Percentiles rank a stretch among this genome's conserved stretches.
These are phyloP conservation scores for Tauraco erythrolophus DNA, from an alignment of 2,113 vertebrate genomes.

Conservation along the genomic window DNA sequence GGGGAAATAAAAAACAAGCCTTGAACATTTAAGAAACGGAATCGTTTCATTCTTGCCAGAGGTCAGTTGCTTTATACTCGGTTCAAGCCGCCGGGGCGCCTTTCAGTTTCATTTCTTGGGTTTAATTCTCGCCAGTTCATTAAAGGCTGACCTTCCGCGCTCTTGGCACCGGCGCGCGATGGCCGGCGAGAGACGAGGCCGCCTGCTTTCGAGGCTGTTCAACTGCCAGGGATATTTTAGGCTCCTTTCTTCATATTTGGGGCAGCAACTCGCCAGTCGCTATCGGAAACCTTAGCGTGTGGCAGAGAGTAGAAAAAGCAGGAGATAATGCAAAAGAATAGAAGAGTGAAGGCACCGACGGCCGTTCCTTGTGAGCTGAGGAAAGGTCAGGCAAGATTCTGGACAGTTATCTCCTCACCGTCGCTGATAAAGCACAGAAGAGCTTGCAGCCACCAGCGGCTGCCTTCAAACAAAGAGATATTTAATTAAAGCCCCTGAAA, in stretches of 20 bases:
- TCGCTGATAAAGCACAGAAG: conserved; percentile 68
- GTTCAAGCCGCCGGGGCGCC: conserved; percentile 8
- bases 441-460: conserved; percentile 50
- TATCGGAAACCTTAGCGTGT: background rate
- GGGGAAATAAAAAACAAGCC: background rate
- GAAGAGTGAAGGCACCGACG: conserved; percentile 28
- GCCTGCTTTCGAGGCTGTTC: conserved; percentile 57
- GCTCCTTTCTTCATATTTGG: conserved; percentile 38
- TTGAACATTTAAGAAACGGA: background rate
- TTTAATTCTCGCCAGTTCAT: conserved; percentile 76
- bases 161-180: background rate
- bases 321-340: conserved; percentile 54
- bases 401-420: conserved; percentile 75
- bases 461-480: conserved; percentile 70
- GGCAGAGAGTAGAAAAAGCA: conserved; percentile 6
- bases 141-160: conserved; percentile 74
- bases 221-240: conserved; percentile 66
- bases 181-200: conserved; percentile 47
- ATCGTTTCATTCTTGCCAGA: conserved; percentile 32
- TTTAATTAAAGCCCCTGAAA: conserved; percentile 35
- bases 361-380: conserved; percentile 34
- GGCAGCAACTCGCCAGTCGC: conserved; percentile 47
- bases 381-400: conserved; percentile 69
- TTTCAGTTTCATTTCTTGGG: conserved; percentile 44
- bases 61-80: conserved; percentile 54